Evolutionary conservation across 2,113 vertebrate species (phyloP).

Genomic region (Peromyscus leucopus): DNA sequence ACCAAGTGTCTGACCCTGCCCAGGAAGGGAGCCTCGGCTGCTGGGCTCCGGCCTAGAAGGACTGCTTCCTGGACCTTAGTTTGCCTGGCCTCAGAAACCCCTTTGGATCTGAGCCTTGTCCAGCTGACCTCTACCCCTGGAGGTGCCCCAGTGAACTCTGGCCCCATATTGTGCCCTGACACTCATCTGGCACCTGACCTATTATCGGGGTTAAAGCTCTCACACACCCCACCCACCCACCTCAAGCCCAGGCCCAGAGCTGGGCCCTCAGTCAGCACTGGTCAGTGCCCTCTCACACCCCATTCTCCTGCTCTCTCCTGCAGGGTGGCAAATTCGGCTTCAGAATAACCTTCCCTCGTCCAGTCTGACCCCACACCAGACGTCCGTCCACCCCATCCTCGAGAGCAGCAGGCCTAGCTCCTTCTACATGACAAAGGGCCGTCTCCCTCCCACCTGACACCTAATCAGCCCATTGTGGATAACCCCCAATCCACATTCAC

Average conservation of each 20-base stretch:
- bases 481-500: slow-evolving; percentile 76
- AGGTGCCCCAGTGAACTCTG: neutral
- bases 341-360: neutral
- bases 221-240: neutral
- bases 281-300: neutral
- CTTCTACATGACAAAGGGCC: slow-evolving; percentile 9
- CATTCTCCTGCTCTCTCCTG: rapidly evolving
- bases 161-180: neutral
- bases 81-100: neutral
- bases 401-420: neutral
- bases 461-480: slow-evolving; percentile 36
- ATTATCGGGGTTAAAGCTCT: neutral
- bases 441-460: slow-evolving; percentile 60
- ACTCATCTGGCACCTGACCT: neutral
- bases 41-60: neutral
- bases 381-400: neutral
- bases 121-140: neutral
- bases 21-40: neutral
- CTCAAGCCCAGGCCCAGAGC: neutral
- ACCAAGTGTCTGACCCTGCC: neutral
- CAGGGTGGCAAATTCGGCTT: neutral
- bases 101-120: neutral
- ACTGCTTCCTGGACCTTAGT: neutral
- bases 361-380: neutral
- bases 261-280: neutral